These are phyloP conservation scores for Bothrops jararaca DNA, from an alignment of 2,113 vertebrate genomes.

Conservation along the genomic window DNA sequence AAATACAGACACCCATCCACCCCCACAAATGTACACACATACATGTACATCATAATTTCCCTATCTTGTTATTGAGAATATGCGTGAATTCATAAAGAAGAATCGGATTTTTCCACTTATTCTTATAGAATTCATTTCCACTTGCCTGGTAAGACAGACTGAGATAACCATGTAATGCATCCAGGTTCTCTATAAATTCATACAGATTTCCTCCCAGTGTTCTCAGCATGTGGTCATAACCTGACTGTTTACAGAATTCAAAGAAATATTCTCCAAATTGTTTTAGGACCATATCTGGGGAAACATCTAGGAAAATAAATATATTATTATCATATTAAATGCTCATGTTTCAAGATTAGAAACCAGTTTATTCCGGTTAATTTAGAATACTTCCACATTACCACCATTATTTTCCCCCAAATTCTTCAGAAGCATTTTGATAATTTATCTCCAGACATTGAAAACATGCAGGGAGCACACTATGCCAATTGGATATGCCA, in stretches of 20 bases:
- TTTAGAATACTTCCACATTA: background rate
- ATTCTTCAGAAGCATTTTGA: background rate
- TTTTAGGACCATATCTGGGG: conserved; percentile 69
- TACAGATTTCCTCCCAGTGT: conserved; percentile 78
- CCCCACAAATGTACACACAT: background rate
- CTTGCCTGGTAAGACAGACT: conserved; percentile 80
- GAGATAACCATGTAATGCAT: conserved; percentile 77
- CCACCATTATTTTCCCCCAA: background rate
- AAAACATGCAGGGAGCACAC: background rate
- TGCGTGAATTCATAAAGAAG: background rate
- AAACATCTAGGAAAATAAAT: conserved; percentile 65
- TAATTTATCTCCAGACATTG: background rate
- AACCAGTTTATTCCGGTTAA: background rate
- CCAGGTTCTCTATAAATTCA: conserved; percentile 80
- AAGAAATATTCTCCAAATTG: conserved; percentile 83
- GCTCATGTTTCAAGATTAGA: background rate
- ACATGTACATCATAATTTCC: background rate
- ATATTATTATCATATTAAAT: background rate
- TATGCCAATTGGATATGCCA: background rate
- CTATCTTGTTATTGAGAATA: background rate
- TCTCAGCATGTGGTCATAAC: conserved; percentile 80
- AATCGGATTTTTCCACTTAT: background rate
- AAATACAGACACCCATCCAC: background rate
- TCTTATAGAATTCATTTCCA: background rate
- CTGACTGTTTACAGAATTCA: conserved; percentile 79